These are phyloP conservation scores for Garrulus glandarius DNA, from an alignment of 2,797 vertebrate species.

Conservation along the genomic window DNA sequence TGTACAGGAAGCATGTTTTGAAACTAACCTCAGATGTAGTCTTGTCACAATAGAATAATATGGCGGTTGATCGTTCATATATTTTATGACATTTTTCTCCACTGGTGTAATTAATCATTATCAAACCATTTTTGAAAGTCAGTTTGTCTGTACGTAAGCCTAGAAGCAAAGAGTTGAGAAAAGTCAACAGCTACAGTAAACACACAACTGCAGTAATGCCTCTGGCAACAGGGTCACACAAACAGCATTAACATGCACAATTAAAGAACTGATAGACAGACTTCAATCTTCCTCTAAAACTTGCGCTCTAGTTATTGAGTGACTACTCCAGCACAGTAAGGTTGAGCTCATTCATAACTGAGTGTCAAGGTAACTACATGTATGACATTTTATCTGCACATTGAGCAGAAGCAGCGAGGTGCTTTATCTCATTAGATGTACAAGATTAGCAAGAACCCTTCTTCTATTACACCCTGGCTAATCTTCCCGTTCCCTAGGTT, in stretches of 20 bases:
- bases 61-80: constrained; percentile 86
- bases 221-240: not conserved
- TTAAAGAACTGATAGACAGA: not conserved
- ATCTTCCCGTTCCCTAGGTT: not conserved
- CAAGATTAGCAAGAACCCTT: not conserved
- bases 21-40: constrained; percentile 79
- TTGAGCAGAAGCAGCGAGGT: not conserved
- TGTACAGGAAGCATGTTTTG: not conserved
- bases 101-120: constrained; percentile 90
- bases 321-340: not conserved
- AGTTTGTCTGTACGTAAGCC: constrained; percentile 83
- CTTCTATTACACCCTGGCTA: not conserved
- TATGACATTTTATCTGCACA: not conserved
- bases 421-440: not conserved
- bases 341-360: not conserved
- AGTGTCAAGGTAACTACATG: not conserved
- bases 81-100: constrained; percentile 89
- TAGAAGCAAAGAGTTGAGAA: constrained; percentile 50
- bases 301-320: not conserved
- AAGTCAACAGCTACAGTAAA: not conserved
- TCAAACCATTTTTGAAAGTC: constrained; percentile 86
- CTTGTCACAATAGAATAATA: constrained; percentile 89
- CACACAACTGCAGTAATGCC: not conserved
- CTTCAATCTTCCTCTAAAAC: not conserved
- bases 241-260: not conserved